Conservation (phyloP, 2,797 vertebrate species). For the Phrynocephalus guinanensis region DNA sequence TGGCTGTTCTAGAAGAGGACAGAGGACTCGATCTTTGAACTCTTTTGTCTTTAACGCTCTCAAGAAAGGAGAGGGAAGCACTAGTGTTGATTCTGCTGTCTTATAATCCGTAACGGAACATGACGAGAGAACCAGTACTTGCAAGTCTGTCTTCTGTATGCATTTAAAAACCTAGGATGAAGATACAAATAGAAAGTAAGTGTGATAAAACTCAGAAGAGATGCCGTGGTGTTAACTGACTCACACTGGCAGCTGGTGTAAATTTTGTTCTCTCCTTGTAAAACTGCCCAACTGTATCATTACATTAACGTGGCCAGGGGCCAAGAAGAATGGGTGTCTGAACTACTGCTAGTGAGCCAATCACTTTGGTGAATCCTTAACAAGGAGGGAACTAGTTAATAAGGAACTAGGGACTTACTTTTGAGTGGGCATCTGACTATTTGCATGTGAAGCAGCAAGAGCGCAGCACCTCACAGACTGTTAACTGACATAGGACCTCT, state of each 20-base stretch:
- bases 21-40: conserved; percentile 76
- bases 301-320: not conserved
- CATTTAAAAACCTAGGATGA: conserved; percentile 85
- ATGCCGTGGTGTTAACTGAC: not conserved
- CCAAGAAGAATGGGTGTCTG: not conserved
- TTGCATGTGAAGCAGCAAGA: not conserved
- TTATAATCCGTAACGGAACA: conserved; percentile 89
- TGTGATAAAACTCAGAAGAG: not conserved
- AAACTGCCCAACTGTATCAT: not conserved
- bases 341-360: not conserved
- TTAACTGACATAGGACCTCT: not conserved
- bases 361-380: not conserved
- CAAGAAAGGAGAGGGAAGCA: conserved; percentile 86
- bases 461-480: not conserved
- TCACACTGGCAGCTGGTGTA: not conserved
- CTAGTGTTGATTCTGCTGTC: conserved; percentile 81
- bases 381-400: not conserved
- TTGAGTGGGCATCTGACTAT: not conserved
- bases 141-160: conserved; percentile 81
- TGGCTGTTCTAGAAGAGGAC: conserved; percentile 89
- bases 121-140: conserved; percentile 88
- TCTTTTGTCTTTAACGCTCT: conserved; percentile 85
- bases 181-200: conserved; percentile 10
- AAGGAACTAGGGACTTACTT: not conserved
- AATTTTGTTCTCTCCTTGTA: not conserved